phyloP scores from a whole-genome alignment of 2,797 vertebrate species.

The Miichthys miiuy region DNA sequence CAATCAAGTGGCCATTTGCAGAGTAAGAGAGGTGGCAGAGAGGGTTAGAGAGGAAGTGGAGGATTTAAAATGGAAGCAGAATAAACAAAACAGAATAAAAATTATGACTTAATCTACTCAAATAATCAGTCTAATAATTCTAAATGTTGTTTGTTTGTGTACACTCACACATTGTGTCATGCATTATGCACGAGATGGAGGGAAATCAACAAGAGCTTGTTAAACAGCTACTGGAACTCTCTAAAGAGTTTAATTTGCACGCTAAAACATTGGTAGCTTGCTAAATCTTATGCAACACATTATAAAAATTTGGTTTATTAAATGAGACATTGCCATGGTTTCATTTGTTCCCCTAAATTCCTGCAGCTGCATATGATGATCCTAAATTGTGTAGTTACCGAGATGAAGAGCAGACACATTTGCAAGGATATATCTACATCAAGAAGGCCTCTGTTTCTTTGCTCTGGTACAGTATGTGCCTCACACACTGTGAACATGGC shows the following conservation, averaged over 20 bases:
- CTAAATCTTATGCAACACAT: not conserved
- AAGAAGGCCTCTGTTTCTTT: not conserved
- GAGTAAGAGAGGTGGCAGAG: not conserved
- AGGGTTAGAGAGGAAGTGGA: not conserved
- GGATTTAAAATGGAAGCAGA: slow-evolving; percentile 10
- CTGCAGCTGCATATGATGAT: not conserved
- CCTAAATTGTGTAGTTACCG: not conserved
- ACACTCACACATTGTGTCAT: not conserved
- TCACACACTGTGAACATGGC: not conserved
- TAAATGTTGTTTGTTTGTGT: not conserved
- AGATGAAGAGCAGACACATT: not conserved
- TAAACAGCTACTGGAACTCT: not conserved
- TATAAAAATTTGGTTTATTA: not conserved
- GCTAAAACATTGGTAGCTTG: not conserved
- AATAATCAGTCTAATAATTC: not conserved
- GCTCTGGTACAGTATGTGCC: not conserved
- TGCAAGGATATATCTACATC: not conserved
- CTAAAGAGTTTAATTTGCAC: not conserved
- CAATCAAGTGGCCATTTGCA: slow-evolving; percentile 7
- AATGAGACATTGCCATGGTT: not conserved
- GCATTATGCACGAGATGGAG: not conserved
- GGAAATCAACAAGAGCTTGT: not conserved
- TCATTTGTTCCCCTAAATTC: not conserved
- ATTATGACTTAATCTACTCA: not conserved
- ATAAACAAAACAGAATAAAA: not conserved